Conservation (phyloP, 1,140 invertebrate genomes). For the Tetragnatha versicolor region DNA sequence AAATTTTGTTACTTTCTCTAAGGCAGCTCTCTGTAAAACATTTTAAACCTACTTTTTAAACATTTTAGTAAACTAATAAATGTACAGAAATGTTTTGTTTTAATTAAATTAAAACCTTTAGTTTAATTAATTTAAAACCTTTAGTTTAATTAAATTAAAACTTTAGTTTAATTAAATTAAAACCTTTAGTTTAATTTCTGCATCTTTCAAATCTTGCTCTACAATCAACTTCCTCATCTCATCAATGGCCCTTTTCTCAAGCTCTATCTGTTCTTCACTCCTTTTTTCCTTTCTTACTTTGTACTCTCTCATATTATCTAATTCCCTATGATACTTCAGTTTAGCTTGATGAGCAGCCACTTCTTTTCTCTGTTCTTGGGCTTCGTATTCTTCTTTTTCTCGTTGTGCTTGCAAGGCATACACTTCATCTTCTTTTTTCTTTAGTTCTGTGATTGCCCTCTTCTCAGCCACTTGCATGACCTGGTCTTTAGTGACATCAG, state of each 20-base stretch:
- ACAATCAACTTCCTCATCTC: conserved; percentile 33
- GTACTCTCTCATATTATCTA: conserved; percentile 5
- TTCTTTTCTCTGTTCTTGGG: conserved; percentile 1
- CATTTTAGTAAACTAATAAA: too few species aligned
- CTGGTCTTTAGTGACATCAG: conserved; percentile 36
- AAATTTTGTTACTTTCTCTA: too few species aligned
- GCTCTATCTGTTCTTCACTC: background rate
- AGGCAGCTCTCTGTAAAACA: too few species aligned
- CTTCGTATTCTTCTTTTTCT: background rate
- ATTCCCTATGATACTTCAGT: conserved; percentile 23
- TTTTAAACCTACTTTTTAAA: too few species aligned
- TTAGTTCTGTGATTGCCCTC: background rate
- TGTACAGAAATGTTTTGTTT: too few species aligned
- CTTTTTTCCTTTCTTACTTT: background rate
- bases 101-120: too few species aligned
- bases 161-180: too few species aligned
- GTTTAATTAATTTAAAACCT: too few species aligned
- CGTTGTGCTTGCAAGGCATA: background rate
- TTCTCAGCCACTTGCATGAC: conserved; percentile 40
- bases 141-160: too few species aligned
- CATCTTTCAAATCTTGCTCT: conserved; percentile 1
- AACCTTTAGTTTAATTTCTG: conserved; percentile 2
- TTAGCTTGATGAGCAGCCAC: background rate
- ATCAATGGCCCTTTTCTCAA: conserved; percentile 24
- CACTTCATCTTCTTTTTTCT: conserved; percentile 1